Percentiles rank a stretch among this genome's conserved stretches.
phyloP scores from a whole-genome alignment of 1,140 invertebrate species.

The Calosoma granatense region DNA sequence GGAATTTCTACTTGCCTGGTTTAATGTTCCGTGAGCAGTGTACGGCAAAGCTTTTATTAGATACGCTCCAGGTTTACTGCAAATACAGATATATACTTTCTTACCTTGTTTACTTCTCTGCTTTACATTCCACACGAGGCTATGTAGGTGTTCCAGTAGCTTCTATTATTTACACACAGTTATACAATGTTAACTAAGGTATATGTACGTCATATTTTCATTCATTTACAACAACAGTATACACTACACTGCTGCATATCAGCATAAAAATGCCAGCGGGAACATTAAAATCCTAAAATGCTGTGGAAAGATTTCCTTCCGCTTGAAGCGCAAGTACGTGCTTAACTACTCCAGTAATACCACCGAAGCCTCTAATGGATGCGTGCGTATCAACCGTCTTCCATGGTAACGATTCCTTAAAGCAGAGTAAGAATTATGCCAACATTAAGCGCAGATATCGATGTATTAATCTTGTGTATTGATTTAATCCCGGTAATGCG shows the following conservation, averaged over 20 bases:
- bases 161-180: no score
- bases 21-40: no score
- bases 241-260: background rate
- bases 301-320: background rate
- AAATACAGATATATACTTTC: no score
- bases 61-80: no score
- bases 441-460: background rate
- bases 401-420: background rate
- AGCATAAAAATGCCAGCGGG: background rate
- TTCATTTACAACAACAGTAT: background rate
- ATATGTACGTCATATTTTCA: no score
- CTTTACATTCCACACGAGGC: no score
- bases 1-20: no score
- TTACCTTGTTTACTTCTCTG: no score
- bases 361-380: background rate
- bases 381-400: background rate
- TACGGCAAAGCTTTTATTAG: no score
- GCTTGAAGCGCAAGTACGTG: background rate
- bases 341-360: background rate
- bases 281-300: background rate
- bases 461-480: background rate
- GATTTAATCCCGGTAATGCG: background rate
- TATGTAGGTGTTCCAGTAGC: no score
- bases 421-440: background rate
- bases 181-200: no score